Evolutionary conservation across 2,888 invertebrate genomes (phyloP).

Genomic region (Thelaira solivaga): DNA sequence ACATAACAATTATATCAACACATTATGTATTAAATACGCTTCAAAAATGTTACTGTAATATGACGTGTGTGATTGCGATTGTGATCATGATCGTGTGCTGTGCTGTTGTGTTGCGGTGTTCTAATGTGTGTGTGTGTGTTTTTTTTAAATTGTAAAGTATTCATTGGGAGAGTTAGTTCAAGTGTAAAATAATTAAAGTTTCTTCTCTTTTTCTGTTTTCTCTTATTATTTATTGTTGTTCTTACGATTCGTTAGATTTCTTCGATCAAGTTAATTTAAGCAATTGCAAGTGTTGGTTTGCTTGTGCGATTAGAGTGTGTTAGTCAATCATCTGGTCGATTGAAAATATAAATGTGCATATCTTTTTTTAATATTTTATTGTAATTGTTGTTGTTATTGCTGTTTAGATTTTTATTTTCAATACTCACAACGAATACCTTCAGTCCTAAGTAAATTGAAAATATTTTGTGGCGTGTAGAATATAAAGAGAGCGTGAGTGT

Average conservation of each 20-base stretch:
- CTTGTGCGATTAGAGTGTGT: conserved; percentile 15
- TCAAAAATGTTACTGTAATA: too few species aligned
- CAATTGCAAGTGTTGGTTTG: neutral
- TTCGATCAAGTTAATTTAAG: conserved; percentile 11
- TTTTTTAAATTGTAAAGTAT: conserved; percentile 17
- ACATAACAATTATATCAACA: too few species aligned
- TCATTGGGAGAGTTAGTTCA: conserved; percentile 22
- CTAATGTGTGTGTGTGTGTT: neutral
- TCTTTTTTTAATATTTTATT: conserved; percentile 21
- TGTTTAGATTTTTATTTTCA: conserved; percentile 17
- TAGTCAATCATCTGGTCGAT: conserved; percentile 49
- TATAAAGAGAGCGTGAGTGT: conserved; percentile 37
- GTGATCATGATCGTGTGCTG: too few species aligned
- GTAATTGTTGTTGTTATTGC: neutral
- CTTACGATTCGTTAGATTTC: conserved; percentile 20
- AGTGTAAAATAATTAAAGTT: conserved; percentile 17
- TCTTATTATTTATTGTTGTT: conserved; percentile 38
- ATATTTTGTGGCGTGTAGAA: conserved; percentile 28
- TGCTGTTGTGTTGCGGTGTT: neutral
- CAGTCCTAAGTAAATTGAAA: conserved; percentile 31
- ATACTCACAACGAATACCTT: conserved; percentile 28
- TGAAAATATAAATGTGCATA: conserved; percentile 37
- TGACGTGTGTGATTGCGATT: too few species aligned
- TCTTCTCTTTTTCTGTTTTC: conserved; percentile 21
- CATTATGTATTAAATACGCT: too few species aligned